Evolutionary conservation across 1,140 invertebrate species (phyloP).

Genomic region (Drosophila lowei): DNA sequence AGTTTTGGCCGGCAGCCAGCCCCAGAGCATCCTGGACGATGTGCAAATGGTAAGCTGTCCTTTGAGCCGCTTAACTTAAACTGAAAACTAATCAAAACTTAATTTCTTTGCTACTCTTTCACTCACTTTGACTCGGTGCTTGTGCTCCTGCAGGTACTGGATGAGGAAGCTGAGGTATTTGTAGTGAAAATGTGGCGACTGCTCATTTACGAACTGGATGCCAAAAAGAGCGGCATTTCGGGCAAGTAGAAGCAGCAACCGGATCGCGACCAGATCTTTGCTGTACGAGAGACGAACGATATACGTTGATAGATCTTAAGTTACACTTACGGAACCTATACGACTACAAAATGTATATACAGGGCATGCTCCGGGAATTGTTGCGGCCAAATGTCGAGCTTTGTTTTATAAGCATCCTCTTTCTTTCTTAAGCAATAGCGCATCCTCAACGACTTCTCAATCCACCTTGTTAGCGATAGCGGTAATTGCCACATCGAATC

Average conservation of each 20-base stretch:
- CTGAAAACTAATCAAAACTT: background rate
- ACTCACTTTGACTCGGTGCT: background rate
- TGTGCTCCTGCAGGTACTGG: constrained; percentile 89
- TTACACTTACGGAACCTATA: constrained; percentile 16
- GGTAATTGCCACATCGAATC: constrained; percentile 49
- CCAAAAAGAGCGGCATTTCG: constrained; percentile 92
- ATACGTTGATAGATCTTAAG: constrained; percentile 47
- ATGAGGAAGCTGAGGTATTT: constrained; percentile 99
- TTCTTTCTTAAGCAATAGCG: background rate
- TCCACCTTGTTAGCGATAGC: constrained; percentile 50
- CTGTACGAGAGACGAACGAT: background rate
- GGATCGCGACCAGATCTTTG: constrained; percentile 17
- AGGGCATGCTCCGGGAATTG: constrained; percentile 18
- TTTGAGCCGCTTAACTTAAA: too few relatives aligned
- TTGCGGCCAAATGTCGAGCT: constrained; percentile 26
- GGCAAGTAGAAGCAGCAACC: constrained; percentile 42
- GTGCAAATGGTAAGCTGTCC: constrained; percentile 94
- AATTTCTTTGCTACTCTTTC: background rate
- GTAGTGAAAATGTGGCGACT: constrained; percentile 99
- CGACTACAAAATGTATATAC: constrained; percentile 41
- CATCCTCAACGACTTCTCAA: constrained; percentile 31
- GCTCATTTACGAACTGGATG: constrained; percentile 99
- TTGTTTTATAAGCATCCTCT: constrained; percentile 22
- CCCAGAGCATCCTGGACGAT: constrained; percentile 97
- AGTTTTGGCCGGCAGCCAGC: constrained; percentile 95